Base-by-base conservation (phyloP, 2,797 vertebrate genomes). In the Echeneis naucrates region DNA sequence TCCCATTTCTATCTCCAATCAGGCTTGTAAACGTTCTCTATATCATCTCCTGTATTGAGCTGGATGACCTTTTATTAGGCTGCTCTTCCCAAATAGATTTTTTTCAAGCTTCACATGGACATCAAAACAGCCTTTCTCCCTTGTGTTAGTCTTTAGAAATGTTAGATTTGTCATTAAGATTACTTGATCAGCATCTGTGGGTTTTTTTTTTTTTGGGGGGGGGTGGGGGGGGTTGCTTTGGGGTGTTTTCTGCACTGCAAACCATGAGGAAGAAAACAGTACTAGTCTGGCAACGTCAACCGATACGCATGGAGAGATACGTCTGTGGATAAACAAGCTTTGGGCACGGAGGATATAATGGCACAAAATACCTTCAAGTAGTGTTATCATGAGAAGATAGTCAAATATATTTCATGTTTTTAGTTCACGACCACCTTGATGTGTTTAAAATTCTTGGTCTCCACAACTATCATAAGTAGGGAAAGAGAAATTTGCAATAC, bases 1-100 rank as follows among this genome's bases (percentile, higher is more conserved):
- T 79, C 68, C 56, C 65, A 76, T 83, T 78, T 86, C 61, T 72
- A 75, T 81, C 72, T 81, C 40, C 78, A 82, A 81, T 87, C 84
- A 71, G 59, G 17, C 60, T 65, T 55, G 67, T 60, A 68, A 77
- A 77, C 75, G 66, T 85, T 87, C 79, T 62, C 48, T 67, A 56
- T 23, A 55, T 82, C 80, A 60, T 68, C 72, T 76, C 63, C 52
- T 50, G 61, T 59, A 83, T 74, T 54, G 19, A 45, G 40, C 30
- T 14, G 42, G 26, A 71, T 72, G 75, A 82, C 77, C 70, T 80
- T 82, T 81, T 35, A 42, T 67, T 74, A 44, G 75, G 77, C 30
- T 76, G 59, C 45, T 54, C 16, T 72, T 32, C 37, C 55, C 5
- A 0, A 54, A 53, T 72, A 42, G 45, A 13, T 45, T 40, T 59